A percentile compares a stretch with the other conserved stretches of the same genome.
Evolutionary conservation across 2,113 vertebrate genomes (phyloP).

Genomic region (Mobula hypostoma): DNA sequence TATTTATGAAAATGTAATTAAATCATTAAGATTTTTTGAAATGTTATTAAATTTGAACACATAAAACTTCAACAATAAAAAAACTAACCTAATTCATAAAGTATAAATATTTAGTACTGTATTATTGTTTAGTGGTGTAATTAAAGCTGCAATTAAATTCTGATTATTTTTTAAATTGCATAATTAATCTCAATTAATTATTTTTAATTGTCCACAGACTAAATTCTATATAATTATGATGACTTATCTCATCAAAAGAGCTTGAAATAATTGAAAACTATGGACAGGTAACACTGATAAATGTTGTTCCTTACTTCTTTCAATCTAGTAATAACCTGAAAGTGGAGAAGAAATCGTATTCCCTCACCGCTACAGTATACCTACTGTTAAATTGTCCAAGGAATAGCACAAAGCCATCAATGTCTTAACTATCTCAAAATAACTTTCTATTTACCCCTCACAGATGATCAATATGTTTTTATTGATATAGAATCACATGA

Average conservation of each 20-base stretch:
- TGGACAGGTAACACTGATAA: background rate
- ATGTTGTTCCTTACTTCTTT: background rate
- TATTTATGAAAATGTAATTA: too few species aligned
- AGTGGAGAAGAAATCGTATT: background rate
- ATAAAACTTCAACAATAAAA: too few species aligned
- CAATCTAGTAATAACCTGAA: background rate
- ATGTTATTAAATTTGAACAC: too few species aligned
- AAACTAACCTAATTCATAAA: too few species aligned
- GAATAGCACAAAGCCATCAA: background rate
- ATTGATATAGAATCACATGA: constrained; percentile 24
- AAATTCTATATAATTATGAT: background rate
- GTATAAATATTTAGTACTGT: too few species aligned
- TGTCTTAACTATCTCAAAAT: constrained; percentile 28
- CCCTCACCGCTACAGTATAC: background rate
- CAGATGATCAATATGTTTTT: constrained; percentile 28
- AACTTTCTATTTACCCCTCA: constrained; percentile 6
- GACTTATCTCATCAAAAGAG: background rate
- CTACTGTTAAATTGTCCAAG: background rate
- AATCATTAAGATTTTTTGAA: too few species aligned
- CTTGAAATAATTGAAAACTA: background rate
- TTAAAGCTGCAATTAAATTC: too few species aligned
- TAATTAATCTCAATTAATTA: too few species aligned
- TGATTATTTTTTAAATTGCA: too few species aligned
- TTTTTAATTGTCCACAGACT: too few species aligned
- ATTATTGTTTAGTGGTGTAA: too few species aligned